Evolutionary conservation across 1,140 invertebrate species (phyloP), one percentile per base, ranked within the genome.

Genomic region (Euschistus heros): DNA sequence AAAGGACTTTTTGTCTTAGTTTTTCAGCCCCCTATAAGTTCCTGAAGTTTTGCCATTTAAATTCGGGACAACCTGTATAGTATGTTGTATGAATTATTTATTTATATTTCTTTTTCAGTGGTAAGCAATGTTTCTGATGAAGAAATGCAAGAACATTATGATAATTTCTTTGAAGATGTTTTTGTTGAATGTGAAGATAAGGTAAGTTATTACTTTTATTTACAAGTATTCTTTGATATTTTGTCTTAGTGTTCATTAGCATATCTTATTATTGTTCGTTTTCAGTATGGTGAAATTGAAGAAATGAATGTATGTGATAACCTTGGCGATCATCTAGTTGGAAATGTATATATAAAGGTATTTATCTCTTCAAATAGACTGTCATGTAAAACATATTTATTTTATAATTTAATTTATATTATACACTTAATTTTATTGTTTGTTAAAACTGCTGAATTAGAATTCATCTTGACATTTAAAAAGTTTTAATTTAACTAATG

Each of bases 221-320:
- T 64, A 0, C 3, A 18, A 13, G 7, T 42, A 33, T 44, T 62
- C 3, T 6, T 44, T 37, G 13, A 33, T 62, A 42, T 62, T 2
- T 59, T 27, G n/a, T 15, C 20, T 50, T 4, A 1, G 6, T 10
- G 33, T 6, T 50, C 2, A n/a, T n/a, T 20, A 20, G 3, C 14
- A 50, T 17, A 50, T 8, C n/a, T 50, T 50, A 37, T 37, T 37
- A 10, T 30, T 30, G 3, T 30, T 52, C 18, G 46, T 33, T 24
- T 63, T 33, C 72, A 85, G 81, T 99, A 98, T 81, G 96, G 95
- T 0, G 94, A 98, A 79, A 98, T 98, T 73, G 96, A 98, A 80
- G 96, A 99, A 77, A 98, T 98, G 94, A 98, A 98, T 80, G 94
- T 99, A 22, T 99, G 96, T 80, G 96, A 99, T 76, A 99, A 99